These are phyloP conservation scores for Eustalomyia histrio DNA, from an alignment of 2,888 invertebrate species.

Conservation along the genomic window DNA sequence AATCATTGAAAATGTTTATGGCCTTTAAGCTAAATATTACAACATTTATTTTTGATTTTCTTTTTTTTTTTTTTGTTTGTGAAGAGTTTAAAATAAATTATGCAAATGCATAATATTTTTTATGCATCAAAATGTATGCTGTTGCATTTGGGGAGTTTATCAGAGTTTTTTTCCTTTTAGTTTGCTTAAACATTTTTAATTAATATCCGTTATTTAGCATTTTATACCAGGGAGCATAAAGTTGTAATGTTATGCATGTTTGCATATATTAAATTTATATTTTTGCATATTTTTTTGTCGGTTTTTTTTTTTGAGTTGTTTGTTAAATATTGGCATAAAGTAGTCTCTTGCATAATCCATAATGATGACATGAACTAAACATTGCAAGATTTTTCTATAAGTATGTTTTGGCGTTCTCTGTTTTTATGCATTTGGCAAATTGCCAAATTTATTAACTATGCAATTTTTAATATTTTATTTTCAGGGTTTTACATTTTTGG, in stretches of 20 bases:
- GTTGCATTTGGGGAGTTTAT: neutral
- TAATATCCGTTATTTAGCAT: conserved; percentile 55
- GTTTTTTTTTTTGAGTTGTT: conserved; percentile 20
- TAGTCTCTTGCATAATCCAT: conserved; percentile 59
- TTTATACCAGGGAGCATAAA: conserved; percentile 38
- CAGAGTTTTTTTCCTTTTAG: neutral
- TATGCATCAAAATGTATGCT: neutral
- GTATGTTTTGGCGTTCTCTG: neutral
- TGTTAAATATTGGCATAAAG: conserved; percentile 59
- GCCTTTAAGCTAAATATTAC: conserved; percentile 43
- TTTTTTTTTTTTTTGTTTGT: conserved; percentile 24
- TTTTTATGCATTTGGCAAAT: conserved; percentile 49
- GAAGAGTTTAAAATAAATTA: conserved; percentile 49
- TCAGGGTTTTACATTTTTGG: neutral
- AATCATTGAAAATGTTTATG: conserved; percentile 58
- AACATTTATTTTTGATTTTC: conserved; percentile 37
- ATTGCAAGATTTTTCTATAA: neutral
- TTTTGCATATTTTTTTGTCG: neutral
- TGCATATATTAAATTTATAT: conserved; percentile 50
- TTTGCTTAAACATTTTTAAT: conserved; percentile 44
- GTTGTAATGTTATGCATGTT: conserved; percentile 35
- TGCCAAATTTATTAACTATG: conserved; percentile 54
- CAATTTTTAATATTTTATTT: conserved; percentile 21
- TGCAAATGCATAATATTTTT: conserved; percentile 38
- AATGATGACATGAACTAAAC: conserved; percentile 56